Conservation (phyloP, 2,113 vertebrate genomes). For the Prinia subflava region DNA sequence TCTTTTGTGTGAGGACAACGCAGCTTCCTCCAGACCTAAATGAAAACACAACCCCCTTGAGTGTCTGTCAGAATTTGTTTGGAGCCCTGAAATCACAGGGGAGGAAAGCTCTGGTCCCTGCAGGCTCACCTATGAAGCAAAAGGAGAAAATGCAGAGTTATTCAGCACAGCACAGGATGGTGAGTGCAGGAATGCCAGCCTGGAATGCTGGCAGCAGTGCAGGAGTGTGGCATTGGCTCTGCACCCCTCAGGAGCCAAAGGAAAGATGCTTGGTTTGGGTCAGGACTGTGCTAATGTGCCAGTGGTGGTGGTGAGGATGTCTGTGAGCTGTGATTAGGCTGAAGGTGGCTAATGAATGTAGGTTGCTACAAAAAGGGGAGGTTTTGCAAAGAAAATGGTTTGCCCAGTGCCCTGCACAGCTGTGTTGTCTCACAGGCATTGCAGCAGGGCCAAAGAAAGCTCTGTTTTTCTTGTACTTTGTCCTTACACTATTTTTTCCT, state of each 20-base stretch:
- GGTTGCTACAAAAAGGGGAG: background rate
- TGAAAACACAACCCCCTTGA: background rate
- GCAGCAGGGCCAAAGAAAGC: background rate
- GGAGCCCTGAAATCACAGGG: background rate
- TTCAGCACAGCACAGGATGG: background rate
- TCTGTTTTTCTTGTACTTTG: background rate
- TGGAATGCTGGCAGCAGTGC: fast-evolving
- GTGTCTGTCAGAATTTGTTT: background rate
- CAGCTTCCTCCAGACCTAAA: background rate
- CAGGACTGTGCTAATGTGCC: background rate
- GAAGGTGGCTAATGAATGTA: background rate
- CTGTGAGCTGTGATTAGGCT: background rate
- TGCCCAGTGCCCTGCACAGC: background rate
- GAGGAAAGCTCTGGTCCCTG: background rate
- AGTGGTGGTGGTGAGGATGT: too few relatives aligned
- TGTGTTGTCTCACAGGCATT: background rate
- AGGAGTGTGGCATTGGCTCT: background rate
- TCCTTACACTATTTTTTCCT: background rate
- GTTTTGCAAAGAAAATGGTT: background rate
- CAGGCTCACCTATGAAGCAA: background rate
- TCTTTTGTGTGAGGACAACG: background rate
- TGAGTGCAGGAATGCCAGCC: background rate
- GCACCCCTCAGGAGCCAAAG: background rate
- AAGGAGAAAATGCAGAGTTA: background rate
- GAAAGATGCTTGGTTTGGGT: background rate